These are phyloP conservation scores for Oligia strigilis DNA, from an alignment of 2,888 invertebrate species.

Conservation along the genomic window DNA sequence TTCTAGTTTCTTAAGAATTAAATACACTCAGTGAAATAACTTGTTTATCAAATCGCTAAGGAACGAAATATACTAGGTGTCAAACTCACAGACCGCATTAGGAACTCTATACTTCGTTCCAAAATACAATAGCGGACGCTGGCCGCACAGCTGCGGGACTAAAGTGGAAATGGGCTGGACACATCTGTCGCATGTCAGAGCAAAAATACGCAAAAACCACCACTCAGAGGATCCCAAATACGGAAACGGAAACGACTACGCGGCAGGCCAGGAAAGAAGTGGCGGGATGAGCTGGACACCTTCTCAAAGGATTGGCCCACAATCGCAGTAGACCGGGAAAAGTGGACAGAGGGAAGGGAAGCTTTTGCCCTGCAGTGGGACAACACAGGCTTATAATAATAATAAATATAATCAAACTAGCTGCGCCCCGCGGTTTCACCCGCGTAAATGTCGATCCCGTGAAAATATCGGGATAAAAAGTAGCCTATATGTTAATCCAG, in stretches of 20 bases:
- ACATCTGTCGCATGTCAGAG: neutral
- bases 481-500: no score
- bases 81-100: neutral
- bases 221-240: neutral
- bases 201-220: neutral
- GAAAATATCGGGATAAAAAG: no score
- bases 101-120: neutral
- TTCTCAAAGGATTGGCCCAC: neutral
- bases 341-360: no score
- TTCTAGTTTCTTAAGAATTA: constrained; percentile 7
- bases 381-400: neutral
- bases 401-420: neutral
- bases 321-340: neutral
- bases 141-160: neutral
- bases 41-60: neutral
- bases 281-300: neutral
- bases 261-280: neutral
- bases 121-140: neutral
- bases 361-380: no score
- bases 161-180: neutral
- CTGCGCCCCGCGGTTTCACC: no score
- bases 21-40: neutral
- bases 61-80: neutral
- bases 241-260: neutral
- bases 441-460: no score